Conservation (phyloP, 2,888 invertebrate species). For the Ditula angustiorana region DNA sequence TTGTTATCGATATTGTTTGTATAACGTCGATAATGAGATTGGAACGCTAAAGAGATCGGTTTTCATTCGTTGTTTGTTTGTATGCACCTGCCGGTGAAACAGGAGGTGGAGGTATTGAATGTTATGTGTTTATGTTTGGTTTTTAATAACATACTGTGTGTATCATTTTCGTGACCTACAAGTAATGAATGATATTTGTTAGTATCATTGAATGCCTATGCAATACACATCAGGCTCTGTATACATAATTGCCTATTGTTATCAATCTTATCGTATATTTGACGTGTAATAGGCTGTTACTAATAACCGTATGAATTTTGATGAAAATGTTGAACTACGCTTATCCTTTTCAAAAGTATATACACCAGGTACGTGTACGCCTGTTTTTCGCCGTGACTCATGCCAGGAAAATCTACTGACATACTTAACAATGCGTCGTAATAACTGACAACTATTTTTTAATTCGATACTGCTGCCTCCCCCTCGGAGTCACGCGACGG, state of each 20-base stretch:
- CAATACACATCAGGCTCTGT: neutral
- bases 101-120: neutral
- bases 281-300: too few species aligned
- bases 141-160: neutral
- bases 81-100: constrained; percentile 4
- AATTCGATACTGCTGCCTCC: constrained; percentile 43
- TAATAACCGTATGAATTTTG: too few species aligned
- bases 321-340: too few species aligned
- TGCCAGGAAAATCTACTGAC: constrained; percentile 23
- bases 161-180: constrained; percentile 35
- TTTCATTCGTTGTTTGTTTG: constrained; percentile 34
- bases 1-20: constrained; percentile 73
- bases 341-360: too few species aligned
- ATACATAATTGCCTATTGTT: neutral
- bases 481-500: constrained; percentile 51
- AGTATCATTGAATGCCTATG: neutral
- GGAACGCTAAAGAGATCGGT: constrained; percentile 28
- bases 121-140: neutral
- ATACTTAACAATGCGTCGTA: constrained; percentile 24
- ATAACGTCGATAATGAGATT: constrained; percentile 44
- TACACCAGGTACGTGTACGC: too few species aligned
- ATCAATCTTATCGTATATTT: too few species aligned
- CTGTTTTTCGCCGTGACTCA: constrained; percentile 28
- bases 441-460: constrained; percentile 35
- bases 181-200: neutral